Conservation (phyloP, 2,113 vertebrate genomes). For the Hypanus sabinus region DNA sequence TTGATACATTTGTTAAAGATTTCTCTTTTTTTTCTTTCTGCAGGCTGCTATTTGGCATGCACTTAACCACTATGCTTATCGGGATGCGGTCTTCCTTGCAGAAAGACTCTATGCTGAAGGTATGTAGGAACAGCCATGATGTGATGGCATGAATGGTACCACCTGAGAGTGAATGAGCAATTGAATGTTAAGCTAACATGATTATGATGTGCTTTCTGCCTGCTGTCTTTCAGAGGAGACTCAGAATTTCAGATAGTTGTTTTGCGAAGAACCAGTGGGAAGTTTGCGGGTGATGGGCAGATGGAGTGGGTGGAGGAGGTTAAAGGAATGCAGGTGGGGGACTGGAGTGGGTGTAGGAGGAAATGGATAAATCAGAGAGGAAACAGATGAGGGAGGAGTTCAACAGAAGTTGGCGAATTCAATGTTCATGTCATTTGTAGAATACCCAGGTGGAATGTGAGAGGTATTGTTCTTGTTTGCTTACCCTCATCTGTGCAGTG, state of each 20-base stretch:
- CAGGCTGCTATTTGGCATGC: slow-evolving; percentile 90
- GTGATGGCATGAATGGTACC: background rate
- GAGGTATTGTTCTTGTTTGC: no score
- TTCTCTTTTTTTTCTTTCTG: slow-evolving; percentile 41
- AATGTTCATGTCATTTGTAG: no score
- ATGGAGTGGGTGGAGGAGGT: no score
- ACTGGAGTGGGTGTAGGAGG: no score
- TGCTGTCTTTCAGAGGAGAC: no score
- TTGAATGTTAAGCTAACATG: background rate
- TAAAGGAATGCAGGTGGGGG: no score
- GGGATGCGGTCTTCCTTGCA: slow-evolving; percentile 80
- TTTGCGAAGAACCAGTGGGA: background rate
- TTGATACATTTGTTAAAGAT: background rate
- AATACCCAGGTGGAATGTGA: no score
- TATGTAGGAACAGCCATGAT: slow-evolving; percentile 45
- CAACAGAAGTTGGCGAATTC: no score
- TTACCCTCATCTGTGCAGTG: no score
- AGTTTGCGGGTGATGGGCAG: no score
- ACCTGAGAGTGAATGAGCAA: background rate
- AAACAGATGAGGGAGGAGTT: no score
- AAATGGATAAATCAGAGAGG: no score
- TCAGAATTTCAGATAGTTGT: background rate
- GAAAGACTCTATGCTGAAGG: slow-evolving; percentile 83
- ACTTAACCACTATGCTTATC: slow-evolving; percentile 82
- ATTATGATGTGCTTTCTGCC: background rate